phyloP scores from a whole-genome alignment of 2,113 vertebrate genomes.

The Leptosomus discolor region DNA sequence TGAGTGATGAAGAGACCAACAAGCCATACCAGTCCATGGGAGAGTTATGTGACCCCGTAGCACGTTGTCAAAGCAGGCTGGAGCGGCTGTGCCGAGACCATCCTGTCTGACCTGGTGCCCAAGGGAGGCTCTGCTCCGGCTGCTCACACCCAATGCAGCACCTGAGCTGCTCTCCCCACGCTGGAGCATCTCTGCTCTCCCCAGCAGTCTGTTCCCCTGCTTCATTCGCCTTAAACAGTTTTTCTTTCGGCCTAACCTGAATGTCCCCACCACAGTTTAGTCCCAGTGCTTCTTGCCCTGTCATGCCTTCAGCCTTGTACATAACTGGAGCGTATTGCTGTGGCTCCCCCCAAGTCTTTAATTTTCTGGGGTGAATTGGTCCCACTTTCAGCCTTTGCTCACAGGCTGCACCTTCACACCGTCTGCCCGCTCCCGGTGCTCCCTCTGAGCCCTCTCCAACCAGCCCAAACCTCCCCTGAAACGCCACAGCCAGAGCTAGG shows the following conservation, averaged over 20 bases:
- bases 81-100: neutral
- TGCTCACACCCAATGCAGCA: fast-evolving
- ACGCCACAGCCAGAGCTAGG: fast-evolving
- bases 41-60: fast-evolving
- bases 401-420: neutral
- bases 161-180: neutral
- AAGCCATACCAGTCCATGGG: neutral
- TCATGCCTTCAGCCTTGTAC: neutral
- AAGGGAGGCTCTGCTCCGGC: neutral
- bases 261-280: neutral
- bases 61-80: neutral
- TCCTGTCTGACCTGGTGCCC: neutral
- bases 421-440: neutral
- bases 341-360: neutral
- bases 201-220: neutral
- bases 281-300: neutral
- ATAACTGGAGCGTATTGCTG: fast-evolving
- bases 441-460: neutral
- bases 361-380: fast-evolving
- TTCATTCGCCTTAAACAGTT: neutral
- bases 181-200: neutral
- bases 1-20: neutral
- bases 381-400: neutral
- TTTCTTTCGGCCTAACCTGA: neutral
- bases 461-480: neutral